Conservation (phyloP, 2,797 vertebrate species). For the Trichosurus vulpecula region DNA sequence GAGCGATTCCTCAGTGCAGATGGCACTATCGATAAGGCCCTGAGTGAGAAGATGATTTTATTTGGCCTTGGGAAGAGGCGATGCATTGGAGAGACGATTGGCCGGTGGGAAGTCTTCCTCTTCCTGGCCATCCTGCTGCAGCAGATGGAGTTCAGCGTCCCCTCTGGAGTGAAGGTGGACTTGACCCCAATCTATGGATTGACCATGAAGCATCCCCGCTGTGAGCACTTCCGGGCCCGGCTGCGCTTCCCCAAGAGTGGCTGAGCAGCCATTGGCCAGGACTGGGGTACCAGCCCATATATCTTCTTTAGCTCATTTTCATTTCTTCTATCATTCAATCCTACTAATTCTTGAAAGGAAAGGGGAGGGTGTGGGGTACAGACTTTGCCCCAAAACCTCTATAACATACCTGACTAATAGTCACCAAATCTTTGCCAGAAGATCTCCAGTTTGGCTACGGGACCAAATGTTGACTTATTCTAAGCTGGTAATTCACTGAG, state of each 20-base stretch:
- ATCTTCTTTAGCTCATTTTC: not conserved
- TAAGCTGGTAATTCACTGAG: not conserved
- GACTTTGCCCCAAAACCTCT: not conserved
- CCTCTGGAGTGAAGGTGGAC: conserved; percentile 84
- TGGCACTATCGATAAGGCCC: conserved; percentile 84
- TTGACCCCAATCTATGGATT: conserved; percentile 90
- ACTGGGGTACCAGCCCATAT: too few relatives aligned
- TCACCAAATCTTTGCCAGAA: not conserved
- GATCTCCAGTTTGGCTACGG: not conserved
- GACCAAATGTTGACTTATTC: not conserved
- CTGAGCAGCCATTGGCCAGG: not conserved
- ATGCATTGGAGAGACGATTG: conserved; percentile 91
- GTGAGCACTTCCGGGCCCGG: conserved; percentile 83
- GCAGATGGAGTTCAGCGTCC: conserved; percentile 86
- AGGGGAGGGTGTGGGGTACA: not conserved
- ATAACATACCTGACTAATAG: not conserved
- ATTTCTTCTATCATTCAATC: not conserved
- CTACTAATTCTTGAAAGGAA: conserved; percentile 3
- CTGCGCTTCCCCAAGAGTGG: conserved; percentile 66
- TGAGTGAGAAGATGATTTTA: conserved; percentile 87
- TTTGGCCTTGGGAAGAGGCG: conserved; percentile 92
- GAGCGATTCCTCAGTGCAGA: conserved; percentile 90
- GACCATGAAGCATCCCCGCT: conserved; percentile 88
- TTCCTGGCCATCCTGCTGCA: conserved; percentile 92
- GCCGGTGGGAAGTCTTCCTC: conserved; percentile 90